These are phyloP conservation scores for Clostera curtula DNA, from an alignment of 2,888 invertebrate genomes.

Conservation along the genomic window DNA sequence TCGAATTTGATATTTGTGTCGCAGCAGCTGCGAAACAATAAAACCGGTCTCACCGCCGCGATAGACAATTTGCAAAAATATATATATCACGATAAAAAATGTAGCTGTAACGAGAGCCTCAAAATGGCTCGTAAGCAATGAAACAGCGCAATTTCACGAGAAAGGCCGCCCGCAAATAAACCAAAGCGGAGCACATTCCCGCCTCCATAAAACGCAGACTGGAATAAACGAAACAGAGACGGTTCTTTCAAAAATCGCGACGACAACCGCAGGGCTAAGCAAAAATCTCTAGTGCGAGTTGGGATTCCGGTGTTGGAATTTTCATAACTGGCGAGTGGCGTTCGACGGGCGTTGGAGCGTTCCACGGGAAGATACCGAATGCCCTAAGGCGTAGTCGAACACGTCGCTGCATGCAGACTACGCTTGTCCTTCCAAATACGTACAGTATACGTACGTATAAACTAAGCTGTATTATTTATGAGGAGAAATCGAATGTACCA, in stretches of 20 bases:
- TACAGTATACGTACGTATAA: background rate
- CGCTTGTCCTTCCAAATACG: background rate
- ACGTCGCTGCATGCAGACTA: too few relatives aligned
- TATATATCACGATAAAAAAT: slow-evolving; percentile 61
- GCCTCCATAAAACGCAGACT: slow-evolving; percentile 66
- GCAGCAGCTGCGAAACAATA: slow-evolving; percentile 28
- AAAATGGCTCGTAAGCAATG: slow-evolving; percentile 69
- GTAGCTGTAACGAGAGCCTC: slow-evolving; percentile 59
- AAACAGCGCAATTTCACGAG: slow-evolving; percentile 70
- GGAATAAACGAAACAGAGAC: slow-evolving; percentile 67
- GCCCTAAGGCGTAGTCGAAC: slow-evolving; percentile 47
- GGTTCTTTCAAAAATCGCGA: slow-evolving; percentile 64
- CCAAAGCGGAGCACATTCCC: slow-evolving; percentile 68
- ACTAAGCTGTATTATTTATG: background rate
- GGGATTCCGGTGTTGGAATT: slow-evolving; percentile 66
- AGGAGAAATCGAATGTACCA: too few relatives aligned
- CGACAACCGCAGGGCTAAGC: slow-evolving; percentile 67
- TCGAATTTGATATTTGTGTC: slow-evolving; percentile 17
- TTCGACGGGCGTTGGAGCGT: slow-evolving; percentile 45
- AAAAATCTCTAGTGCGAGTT: slow-evolving; percentile 66
- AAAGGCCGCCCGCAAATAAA: slow-evolving; percentile 68
- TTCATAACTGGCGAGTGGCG: slow-evolving; percentile 63
- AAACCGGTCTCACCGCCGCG: slow-evolving; percentile 27
- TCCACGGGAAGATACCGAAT: slow-evolving; percentile 57
- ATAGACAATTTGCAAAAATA: slow-evolving; percentile 53